These are phyloP conservation scores for Coracias cyanogaster DNA, from an alignment of 2,797 vertebrate species.

Conservation along the genomic window DNA sequence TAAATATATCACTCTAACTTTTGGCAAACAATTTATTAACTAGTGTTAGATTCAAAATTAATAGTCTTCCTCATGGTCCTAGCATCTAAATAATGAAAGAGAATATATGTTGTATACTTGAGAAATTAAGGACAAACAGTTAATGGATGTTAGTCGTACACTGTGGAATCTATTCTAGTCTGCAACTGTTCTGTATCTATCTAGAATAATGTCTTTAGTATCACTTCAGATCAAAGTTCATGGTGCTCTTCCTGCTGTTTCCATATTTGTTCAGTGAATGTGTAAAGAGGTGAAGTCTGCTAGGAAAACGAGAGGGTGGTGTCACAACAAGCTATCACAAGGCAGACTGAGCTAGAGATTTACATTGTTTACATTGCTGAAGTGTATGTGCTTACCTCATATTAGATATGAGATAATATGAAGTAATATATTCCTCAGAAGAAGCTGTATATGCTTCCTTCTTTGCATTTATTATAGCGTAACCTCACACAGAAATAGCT, in stretches of 20 bases:
- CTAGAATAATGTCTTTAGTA: background rate
- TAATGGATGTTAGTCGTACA: background rate
- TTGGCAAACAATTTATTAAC: background rate
- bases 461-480: background rate
- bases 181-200: background rate
- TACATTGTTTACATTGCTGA: background rate
- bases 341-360: background rate
- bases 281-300: background rate
- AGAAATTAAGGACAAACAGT: background rate
- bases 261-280: background rate
- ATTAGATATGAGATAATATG: background rate
- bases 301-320: background rate
- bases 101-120: background rate
- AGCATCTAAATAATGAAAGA: background rate
- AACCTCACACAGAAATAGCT: background rate
- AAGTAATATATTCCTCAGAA: background rate
- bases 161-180: background rate
- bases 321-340: background rate
- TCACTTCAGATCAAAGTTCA: background rate
- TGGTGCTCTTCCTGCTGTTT: background rate
- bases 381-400: background rate
- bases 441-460: background rate
- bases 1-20: background rate
- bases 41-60: background rate
- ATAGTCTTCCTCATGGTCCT: background rate